These are phyloP conservation scores for Himalopsyche phryganea DNA, from an alignment of 1,140 invertebrate genomes.

Conservation along the genomic window DNA sequence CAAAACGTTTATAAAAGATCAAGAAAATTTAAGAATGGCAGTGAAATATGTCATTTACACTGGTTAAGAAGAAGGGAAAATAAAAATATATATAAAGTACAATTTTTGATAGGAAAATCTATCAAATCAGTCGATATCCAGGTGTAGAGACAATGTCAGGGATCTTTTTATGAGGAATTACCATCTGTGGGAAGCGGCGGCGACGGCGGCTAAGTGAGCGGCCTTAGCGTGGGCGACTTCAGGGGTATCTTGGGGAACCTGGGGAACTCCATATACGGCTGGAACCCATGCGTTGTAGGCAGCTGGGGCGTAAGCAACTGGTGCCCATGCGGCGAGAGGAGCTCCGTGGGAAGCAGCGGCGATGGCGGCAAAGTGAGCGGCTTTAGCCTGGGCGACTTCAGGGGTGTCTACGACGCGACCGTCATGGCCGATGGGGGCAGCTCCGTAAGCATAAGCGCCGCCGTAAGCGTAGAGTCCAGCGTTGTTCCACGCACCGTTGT, in stretches of 20 bases:
- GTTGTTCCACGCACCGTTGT: constrained; percentile 7
- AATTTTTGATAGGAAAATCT: too few relatives aligned
- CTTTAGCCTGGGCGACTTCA: constrained; percentile 47
- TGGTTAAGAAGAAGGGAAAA: too few relatives aligned
- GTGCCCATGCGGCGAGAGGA: constrained; percentile 13
- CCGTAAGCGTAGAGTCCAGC: background rate
- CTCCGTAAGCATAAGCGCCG: constrained; percentile 27
- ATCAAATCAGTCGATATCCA: too few relatives aligned
- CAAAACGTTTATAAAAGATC: too few relatives aligned
- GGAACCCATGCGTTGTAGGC: constrained; percentile 32
- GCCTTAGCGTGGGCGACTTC: constrained; percentile 30
- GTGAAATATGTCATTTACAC: too few relatives aligned
- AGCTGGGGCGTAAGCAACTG: constrained; percentile 32
- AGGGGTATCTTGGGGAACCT: constrained; percentile 25
- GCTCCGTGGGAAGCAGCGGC: constrained; percentile 34
- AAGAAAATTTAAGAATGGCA: too few relatives aligned
- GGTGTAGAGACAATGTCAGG: too few relatives aligned
- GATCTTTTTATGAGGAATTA: too few relatives aligned
- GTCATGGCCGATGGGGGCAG: constrained; percentile 32
- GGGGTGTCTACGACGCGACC: constrained; percentile 46
- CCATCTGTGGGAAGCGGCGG: constrained; percentile 13
- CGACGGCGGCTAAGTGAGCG: constrained; percentile 21
- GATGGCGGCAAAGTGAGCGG: constrained; percentile 42
- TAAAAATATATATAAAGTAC: too few relatives aligned
- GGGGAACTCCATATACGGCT: constrained; percentile 34